Evolutionary conservation across 2,113 vertebrate species (phyloP).

Genomic region (Melanostigma gelatinosum): DNA sequence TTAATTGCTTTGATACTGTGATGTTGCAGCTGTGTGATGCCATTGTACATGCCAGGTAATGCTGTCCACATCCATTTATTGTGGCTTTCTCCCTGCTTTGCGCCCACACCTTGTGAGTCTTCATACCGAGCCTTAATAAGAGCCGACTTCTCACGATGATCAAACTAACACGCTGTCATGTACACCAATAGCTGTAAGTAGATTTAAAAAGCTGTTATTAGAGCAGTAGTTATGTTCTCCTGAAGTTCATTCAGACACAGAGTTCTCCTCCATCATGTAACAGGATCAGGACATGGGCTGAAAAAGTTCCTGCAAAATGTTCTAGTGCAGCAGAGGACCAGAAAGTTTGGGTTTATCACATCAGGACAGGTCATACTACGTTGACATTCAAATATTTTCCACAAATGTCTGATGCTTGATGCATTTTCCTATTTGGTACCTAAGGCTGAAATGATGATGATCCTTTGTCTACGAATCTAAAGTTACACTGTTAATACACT

Average conservation of each 20-base stretch:
- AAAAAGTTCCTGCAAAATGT: neutral
- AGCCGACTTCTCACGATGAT: conserved; percentile 49
- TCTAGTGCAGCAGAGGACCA: conserved; percentile 3
- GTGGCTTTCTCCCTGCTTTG: conserved; percentile 27
- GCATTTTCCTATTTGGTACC: neutral
- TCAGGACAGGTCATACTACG: neutral
- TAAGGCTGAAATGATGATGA: neutral
- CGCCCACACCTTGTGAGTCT: conserved; percentile 30
- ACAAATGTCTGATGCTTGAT: neutral
- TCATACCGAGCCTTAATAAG: conserved; percentile 69
- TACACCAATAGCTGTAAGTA: conserved; percentile 29
- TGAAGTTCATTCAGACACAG: conserved; percentile 10
- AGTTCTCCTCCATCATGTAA: conserved; percentile 12
- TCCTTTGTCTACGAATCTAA: neutral
- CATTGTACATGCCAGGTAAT: conserved; percentile 29
- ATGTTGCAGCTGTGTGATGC: conserved; percentile 50
- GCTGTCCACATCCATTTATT: conserved; percentile 22
- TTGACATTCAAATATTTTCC: neutral
- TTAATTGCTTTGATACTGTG: conserved; percentile 58
- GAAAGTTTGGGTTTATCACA: neutral
- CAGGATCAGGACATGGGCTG: conserved; percentile 25
- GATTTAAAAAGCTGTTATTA: conserved; percentile 26
- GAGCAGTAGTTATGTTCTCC: conserved; percentile 25
- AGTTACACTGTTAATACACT: neutral
- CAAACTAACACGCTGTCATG: conserved; percentile 43